These are phyloP conservation scores for Euborellia annulipes DNA, from an alignment of 1,140 invertebrate genomes.

Conservation along the genomic window DNA sequence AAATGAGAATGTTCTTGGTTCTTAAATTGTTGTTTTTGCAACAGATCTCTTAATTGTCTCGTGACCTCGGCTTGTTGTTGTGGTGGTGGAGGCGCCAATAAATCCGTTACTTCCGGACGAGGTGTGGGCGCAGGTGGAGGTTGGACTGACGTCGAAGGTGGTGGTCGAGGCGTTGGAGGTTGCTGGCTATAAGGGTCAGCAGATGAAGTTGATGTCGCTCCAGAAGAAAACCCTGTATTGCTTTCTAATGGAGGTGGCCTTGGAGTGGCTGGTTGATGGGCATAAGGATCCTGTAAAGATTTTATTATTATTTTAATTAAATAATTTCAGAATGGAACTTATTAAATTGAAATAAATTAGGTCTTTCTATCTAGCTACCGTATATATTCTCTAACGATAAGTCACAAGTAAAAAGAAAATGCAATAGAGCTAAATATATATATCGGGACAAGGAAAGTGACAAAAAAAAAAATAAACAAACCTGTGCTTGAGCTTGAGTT, in stretches of 20 bases:
- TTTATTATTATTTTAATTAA: too few relatives aligned
- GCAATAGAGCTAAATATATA: too few relatives aligned
- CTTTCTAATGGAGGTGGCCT: constrained; percentile 3
- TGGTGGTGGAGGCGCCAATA: not conserved
- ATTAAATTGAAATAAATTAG: too few relatives aligned
- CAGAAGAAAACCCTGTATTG: not conserved
- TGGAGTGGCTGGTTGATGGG: constrained; percentile 11
- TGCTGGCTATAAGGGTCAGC: constrained; percentile 10
- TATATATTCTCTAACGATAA: too few relatives aligned
- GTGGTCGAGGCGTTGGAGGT: constrained; percentile 13
- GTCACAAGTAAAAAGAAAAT: too few relatives aligned
- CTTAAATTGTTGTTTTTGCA: constrained; percentile 55
- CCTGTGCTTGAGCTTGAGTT: too few relatives aligned
- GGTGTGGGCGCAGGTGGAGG: constrained; percentile 1
- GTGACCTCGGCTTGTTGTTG: constrained; percentile 32
- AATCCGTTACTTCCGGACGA: not conserved
- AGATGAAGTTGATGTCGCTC: not conserved
- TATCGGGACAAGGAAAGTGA: too few relatives aligned
- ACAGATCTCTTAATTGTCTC: constrained; percentile 60
- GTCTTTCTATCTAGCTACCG: too few relatives aligned
- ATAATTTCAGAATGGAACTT: too few relatives aligned
- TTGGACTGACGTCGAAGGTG: constrained; percentile 7
- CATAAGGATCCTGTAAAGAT: constrained; percentile 1
- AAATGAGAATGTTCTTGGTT: constrained; percentile 24
- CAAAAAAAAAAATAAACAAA: too few relatives aligned